Percentiles rank a stretch among this genome's conserved stretches.
Evolutionary conservation across 92 coral and sea anemone species (phyloP).

Genomic region (Actinostola sp.): DNA sequence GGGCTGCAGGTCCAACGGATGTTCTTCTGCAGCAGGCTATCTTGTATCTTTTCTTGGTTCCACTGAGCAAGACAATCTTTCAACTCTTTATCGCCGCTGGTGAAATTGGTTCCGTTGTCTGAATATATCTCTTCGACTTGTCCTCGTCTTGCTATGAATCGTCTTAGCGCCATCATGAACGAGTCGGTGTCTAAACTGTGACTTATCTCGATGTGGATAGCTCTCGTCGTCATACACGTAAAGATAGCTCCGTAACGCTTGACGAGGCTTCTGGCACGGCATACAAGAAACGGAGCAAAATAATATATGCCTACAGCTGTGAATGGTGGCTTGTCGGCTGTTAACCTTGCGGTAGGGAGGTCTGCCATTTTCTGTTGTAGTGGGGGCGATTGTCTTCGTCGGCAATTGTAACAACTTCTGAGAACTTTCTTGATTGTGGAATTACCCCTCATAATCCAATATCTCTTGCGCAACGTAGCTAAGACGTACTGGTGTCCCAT

Average conservation of each 20-base stretch:
- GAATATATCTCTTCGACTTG: constrained; percentile 17
- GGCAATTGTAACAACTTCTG: too few species aligned
- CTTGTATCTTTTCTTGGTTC: constrained; percentile 10
- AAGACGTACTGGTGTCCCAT: too few species aligned
- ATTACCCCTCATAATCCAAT: too few species aligned
- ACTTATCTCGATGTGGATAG: constrained; percentile 26
- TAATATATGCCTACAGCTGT: too few species aligned
- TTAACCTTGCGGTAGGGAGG: too few species aligned
- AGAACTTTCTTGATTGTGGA: too few species aligned
- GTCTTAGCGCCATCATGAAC: constrained; percentile 21
- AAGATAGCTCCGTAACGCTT: constrained; percentile 31
- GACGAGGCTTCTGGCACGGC: constrained; percentile 21
- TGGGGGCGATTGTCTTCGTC: too few species aligned
- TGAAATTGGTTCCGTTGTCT: constrained; percentile 29
- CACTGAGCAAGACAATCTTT: constrained; percentile 1
- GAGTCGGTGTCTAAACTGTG: constrained; percentile 42
- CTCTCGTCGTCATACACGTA: constrained; percentile 26
- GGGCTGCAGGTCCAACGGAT: constrained; percentile 13
- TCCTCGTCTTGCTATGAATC: constrained; percentile 35
- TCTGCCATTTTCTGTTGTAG: too few species aligned
- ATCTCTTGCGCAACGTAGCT: too few species aligned
- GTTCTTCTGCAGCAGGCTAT: background rate
- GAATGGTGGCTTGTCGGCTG: too few species aligned
- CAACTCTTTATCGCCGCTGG: constrained; percentile 12
- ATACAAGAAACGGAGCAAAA: constrained; percentile 19